Percentiles rank a stretch among this genome's conserved stretches.
These are phyloP conservation scores for Condylostylus longicornis DNA, from an alignment of 1,140 invertebrate genomes.

Conservation along the genomic window DNA sequence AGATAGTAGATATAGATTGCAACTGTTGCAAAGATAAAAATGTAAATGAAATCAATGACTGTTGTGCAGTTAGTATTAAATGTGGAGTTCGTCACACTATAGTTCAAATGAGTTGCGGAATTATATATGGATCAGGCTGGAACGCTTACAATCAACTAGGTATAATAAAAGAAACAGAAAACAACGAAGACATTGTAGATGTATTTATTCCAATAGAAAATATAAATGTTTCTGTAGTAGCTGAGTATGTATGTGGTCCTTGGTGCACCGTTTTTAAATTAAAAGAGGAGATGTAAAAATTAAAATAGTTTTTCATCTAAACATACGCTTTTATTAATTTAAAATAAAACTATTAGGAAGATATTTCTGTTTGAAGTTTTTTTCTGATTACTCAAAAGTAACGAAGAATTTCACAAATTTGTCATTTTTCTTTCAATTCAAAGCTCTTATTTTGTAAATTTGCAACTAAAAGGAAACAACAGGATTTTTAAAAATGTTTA, in stretches of 20 bases:
- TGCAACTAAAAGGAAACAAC: too few relatives aligned
- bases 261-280: conserved; percentile 22
- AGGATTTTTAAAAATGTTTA: too few relatives aligned
- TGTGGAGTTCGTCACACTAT: conserved; percentile 54
- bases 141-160: conserved; percentile 62
- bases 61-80: conserved; percentile 39
- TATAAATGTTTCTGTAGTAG: conserved; percentile 3
- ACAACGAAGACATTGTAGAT: conserved; percentile 10
- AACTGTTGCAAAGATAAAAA: conserved; percentile 34
- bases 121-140: conserved; percentile 52
- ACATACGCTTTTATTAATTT: too few relatives aligned
- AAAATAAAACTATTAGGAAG: too few relatives aligned
- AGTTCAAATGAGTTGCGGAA: conserved; percentile 40
- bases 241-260: conserved; percentile 25
- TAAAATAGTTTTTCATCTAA: too few relatives aligned
- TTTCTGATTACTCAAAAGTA: too few relatives aligned
- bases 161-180: too few relatives aligned
- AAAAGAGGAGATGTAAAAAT: too few relatives aligned
- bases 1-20: conserved; percentile 24
- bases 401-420: too few relatives aligned
- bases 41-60: conserved; percentile 16
- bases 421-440: too few relatives aligned
- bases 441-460: too few relatives aligned
- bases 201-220: conserved; percentile 6
- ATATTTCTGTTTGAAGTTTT: too few relatives aligned